A percentile compares a stretch with the other conserved stretches of the same genome.
These are phyloP conservation scores for Chitala chitala DNA, from an alignment of 2,113 vertebrate species.

Conservation along the genomic window DNA sequence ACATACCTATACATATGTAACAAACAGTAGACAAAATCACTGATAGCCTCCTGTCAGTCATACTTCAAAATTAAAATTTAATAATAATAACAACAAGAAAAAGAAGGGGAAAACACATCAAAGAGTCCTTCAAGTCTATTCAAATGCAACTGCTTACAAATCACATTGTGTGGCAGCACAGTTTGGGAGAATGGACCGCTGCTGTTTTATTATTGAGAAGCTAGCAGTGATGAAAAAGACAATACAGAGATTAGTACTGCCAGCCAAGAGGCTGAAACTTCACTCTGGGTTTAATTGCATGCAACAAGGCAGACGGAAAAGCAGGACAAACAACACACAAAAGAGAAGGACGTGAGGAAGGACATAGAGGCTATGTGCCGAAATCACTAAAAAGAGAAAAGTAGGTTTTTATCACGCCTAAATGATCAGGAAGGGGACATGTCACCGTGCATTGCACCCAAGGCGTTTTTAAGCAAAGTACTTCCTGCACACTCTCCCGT, in stretches of 20 bases:
- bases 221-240: constrained; percentile 76
- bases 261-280: constrained; percentile 72
- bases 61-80: constrained; percentile 33
- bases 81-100: constrained; percentile 31
- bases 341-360: constrained; percentile 51
- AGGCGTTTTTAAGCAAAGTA: neutral
- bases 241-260: constrained; percentile 77
- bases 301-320: constrained; percentile 69
- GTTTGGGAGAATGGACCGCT: constrained; percentile 72
- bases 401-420: constrained; percentile 48
- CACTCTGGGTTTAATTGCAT: constrained; percentile 75
- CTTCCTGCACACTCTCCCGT: neutral
- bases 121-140: constrained; percentile 68
- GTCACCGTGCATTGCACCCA: constrained; percentile 19
- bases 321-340: constrained; percentile 69
- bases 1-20: constrained; percentile 40
- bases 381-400: constrained; percentile 36
- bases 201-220: constrained; percentile 70
- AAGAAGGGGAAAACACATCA: constrained; percentile 75
- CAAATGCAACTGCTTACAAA: constrained; percentile 72
- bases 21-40: constrained; percentile 49
- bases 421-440: constrained; percentile 38
- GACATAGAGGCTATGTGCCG: constrained; percentile 44
- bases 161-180: constrained; percentile 66
- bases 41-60: constrained; percentile 53